phyloP scores from a whole-genome alignment of 2,113 vertebrate genomes.

The Dicerorhinus sumatrensis region DNA sequence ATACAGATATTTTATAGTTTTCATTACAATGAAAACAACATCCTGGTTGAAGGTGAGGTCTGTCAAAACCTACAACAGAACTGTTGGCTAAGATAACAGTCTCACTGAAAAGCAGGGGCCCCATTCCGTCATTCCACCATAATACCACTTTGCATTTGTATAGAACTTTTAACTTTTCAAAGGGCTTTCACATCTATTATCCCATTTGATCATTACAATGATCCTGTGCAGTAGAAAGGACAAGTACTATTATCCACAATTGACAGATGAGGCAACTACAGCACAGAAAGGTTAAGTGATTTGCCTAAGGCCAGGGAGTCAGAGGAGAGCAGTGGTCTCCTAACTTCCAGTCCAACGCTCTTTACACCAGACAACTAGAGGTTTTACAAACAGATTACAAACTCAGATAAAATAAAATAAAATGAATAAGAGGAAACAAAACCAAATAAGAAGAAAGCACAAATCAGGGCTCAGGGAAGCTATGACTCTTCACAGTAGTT shows the following conservation, averaged over 20 bases:
- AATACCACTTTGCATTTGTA: slow-evolving; percentile 59
- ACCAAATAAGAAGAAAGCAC: not conserved
- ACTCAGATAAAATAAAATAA: not conserved
- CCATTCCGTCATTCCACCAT: not conserved
- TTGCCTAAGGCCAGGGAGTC: slow-evolving; percentile 60
- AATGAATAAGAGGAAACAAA: not conserved
- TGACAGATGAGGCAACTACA: slow-evolving; percentile 72
- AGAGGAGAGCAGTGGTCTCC: not conserved
- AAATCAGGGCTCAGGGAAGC: not conserved
- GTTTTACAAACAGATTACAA: slow-evolving; percentile 8
- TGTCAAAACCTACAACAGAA: slow-evolving; percentile 42
- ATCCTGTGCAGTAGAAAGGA: slow-evolving; percentile 61
- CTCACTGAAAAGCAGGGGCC: not conserved
- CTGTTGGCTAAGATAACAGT: slow-evolving; percentile 23
- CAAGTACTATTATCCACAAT: slow-evolving; percentile 64
- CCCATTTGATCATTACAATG: slow-evolving; percentile 50
- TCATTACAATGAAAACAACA: slow-evolving; percentile 70
- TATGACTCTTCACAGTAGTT: not conserved
- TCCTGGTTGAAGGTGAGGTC: slow-evolving; percentile 55
- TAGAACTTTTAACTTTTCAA: slow-evolving; percentile 66
- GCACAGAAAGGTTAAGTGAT: slow-evolving; percentile 70
- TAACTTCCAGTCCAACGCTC: not conserved
- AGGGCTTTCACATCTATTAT: slow-evolving; percentile 55
- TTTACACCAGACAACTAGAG: not conserved
- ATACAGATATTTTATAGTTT: slow-evolving; percentile 69